phyloP scores from a whole-genome alignment of 1,140 invertebrate species.

The Magallana ariakensis region DNA sequence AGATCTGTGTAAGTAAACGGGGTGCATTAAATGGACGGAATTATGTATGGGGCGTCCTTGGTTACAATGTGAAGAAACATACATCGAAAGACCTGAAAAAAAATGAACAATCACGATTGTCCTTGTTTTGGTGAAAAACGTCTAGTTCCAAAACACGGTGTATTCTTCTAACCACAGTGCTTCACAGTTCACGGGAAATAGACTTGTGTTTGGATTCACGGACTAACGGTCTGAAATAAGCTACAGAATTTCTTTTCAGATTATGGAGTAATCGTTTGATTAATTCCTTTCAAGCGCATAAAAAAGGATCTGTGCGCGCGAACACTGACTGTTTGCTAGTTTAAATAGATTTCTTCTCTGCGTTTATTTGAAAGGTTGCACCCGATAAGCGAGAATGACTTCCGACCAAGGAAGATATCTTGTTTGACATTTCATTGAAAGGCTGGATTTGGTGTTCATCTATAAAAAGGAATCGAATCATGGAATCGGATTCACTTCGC shows the following conservation, averaged over 20 bases:
- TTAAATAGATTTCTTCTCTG: slow-evolving; percentile 12
- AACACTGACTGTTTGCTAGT: slow-evolving; percentile 12
- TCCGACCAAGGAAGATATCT: slow-evolving; percentile 18
- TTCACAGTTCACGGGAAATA: background rate
- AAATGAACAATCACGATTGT: background rate
- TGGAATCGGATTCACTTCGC: slow-evolving; percentile 46
- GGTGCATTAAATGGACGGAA: slow-evolving; percentile 27
- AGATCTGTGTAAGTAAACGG: slow-evolving; percentile 17
- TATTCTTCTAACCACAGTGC: background rate
- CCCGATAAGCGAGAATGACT: slow-evolving; percentile 3
- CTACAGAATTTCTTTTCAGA: slow-evolving; percentile 40
- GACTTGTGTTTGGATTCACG: slow-evolving; percentile 3
- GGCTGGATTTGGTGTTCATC: background rate
- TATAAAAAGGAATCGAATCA: slow-evolving; percentile 31
- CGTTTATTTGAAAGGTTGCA: slow-evolving; percentile 29
- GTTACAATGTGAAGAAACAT: slow-evolving; percentile 31
- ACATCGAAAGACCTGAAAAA: background rate
- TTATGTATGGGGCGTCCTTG: slow-evolving; percentile 19
- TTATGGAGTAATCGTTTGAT: slow-evolving; percentile 45
- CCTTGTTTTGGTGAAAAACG: background rate
- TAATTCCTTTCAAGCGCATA: slow-evolving; percentile 38
- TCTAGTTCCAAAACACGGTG: background rate
- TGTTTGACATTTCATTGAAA: slow-evolving; percentile 25
- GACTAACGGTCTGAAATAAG: background rate
- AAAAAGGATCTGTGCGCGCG: slow-evolving; percentile 24